These are phyloP conservation scores for Aplochiton taeniatus DNA, from an alignment of 2,797 vertebrate species.

Conservation along the genomic window DNA sequence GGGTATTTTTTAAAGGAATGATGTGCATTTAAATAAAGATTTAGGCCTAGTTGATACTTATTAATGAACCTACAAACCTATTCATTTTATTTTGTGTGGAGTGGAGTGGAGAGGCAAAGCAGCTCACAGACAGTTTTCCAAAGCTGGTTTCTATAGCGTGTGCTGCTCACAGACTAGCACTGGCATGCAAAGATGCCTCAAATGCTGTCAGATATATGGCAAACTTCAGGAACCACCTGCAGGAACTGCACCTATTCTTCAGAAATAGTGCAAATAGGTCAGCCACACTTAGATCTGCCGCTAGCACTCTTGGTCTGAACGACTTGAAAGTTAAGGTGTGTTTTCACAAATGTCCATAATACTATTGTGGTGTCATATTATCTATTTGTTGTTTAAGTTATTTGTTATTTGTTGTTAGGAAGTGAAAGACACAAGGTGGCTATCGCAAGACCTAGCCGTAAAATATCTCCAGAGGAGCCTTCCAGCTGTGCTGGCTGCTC, in stretches of 20 bases:
- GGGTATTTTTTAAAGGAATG: neutral
- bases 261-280: conserved; percentile 2
- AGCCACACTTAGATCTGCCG: neutral
- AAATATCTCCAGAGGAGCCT: conserved; percentile 5
- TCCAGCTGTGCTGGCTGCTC: neutral
- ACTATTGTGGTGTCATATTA: too few species aligned
- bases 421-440: conserved; percentile 23
- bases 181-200: conserved; percentile 14
- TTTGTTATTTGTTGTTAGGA: too few species aligned
- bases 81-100: too few species aligned
- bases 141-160: neutral
- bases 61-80: too few species aligned
- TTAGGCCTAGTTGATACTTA: too few species aligned
- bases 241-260: conserved; percentile 17
- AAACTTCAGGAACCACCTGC: conserved; percentile 15
- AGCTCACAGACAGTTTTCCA: conserved; percentile 13
- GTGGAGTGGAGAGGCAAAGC: too few species aligned
- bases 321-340: conserved; percentile 8
- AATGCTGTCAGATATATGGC: conserved; percentile 7
- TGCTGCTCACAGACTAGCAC: conserved; percentile 15
- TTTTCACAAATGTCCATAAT: too few species aligned
- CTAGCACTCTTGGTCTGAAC: neutral
- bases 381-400: too few species aligned
- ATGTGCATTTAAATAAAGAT: too few species aligned
- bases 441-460: conserved; percentile 17